Evolutionary conservation across 2,797 vertebrate species (phyloP), one percentile per base, ranked within the genome.

Genomic region (Sebastes flavidus): DNA sequence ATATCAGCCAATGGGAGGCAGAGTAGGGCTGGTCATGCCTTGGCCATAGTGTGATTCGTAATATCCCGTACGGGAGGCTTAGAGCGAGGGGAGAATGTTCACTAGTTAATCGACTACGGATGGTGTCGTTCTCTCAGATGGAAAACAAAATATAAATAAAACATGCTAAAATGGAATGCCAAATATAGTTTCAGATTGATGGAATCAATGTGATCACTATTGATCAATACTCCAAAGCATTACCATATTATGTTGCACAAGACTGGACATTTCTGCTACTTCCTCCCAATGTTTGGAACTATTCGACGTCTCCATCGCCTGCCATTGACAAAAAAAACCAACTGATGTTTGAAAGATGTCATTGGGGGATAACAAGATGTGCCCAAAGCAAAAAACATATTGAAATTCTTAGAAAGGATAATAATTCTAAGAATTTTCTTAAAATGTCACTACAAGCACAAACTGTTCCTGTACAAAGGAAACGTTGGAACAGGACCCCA

Each of bases 131-230:
- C 42, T 18, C 32, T 11, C 32, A 34, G 32, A 34, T 34, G 2
- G 38, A 42, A 42, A 42, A 6, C 6, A 1, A 42, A 42, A 42
- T 16, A 42, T 0, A 46, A 0, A 18, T 46, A 18, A 8, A 46
- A 46, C 42, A 3, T 46, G 0, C 42, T 0, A 46, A 46, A 46
- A 46, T 16, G 16, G 42, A 18, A 1, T 1, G 16, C 0, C 42
- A 18, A 46, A 46, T 46, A 46, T 46, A 46, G 42, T 46, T 46
- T 46, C 27, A 29, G 27, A 29, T 29, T 29, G 3, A 42, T 27
- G 30, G n/a, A 67, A 56, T 70, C 42, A 27, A 1, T 49, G 0
- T 34, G 11, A 58, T 29, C 14, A 59, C 7, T 58, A 32, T 16
- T 69, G 36, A 36, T 79, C 62, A 73, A 20, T 38, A 49, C 49